These are phyloP conservation scores for Philereme transversata DNA, from an alignment of 2,888 invertebrate genomes.

Conservation along the genomic window DNA sequence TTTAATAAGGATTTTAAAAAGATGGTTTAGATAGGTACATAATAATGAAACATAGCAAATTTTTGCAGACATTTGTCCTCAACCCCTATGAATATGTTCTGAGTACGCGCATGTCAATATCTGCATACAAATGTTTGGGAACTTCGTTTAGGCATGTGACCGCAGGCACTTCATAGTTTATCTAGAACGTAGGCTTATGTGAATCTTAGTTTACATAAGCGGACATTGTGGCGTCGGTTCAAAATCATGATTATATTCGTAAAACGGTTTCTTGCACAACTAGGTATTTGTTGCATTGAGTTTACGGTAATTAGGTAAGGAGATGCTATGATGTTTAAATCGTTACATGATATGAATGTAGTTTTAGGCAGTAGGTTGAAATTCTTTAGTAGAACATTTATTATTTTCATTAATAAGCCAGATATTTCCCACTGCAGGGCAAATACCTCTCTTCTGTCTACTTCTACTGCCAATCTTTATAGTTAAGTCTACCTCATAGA, in stretches of 20 bases:
- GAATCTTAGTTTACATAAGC: constrained; percentile 21
- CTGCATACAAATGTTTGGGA: constrained; percentile 75
- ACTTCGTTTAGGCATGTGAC: constrained; percentile 49
- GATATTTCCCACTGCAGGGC: too few species aligned
- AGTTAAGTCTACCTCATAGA: too few species aligned
- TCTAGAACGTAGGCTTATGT: constrained; percentile 34
- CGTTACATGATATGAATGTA: not conserved
- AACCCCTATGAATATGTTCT: constrained; percentile 18
- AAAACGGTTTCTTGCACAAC: constrained; percentile 13
- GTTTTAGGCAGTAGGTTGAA: not conserved
- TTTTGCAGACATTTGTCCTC: constrained; percentile 11
- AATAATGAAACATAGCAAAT: not conserved
- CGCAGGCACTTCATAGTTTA: constrained; percentile 41
- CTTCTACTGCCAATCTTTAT: too few species aligned
- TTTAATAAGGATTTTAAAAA: too few species aligned
- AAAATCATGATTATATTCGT: constrained; percentile 12
- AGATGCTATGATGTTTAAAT: not conserved
- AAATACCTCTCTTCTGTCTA: too few species aligned
- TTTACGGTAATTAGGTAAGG: constrained; percentile 5
- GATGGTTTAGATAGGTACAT: too few species aligned
- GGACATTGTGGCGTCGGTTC: constrained; percentile 14
- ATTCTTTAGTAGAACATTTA: too few species aligned
- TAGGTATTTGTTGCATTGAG: constrained; percentile 3
- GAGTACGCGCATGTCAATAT: constrained; percentile 45
- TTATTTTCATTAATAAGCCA: too few species aligned